Percentiles rank a stretch among this genome's conserved stretches.
Evolutionary conservation across 2,888 invertebrate species (phyloP).

Genomic region (Melinopterus prodromus): DNA sequence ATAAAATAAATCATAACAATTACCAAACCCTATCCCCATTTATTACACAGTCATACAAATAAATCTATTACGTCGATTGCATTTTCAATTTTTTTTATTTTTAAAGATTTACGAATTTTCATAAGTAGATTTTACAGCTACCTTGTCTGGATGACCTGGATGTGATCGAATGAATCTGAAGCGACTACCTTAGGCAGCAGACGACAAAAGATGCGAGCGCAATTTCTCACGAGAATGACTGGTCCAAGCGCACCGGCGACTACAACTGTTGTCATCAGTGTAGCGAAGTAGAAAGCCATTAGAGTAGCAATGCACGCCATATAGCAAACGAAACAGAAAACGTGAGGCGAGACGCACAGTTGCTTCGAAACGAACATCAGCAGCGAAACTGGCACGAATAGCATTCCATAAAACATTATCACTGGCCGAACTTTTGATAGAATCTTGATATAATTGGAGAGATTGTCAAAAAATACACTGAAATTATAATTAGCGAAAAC

Average conservation of each 20-base stretch:
- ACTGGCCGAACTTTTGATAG: neutral
- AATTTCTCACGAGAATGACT: neutral
- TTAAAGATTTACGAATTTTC: too few relatives aligned
- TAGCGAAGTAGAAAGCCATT: constrained; percentile 7
- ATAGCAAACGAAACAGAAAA: constrained; percentile 11
- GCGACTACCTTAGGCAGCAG: neutral
- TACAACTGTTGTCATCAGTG: neutral
- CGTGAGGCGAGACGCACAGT: neutral
- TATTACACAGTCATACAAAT: too few relatives aligned
- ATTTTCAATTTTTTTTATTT: too few relatives aligned
- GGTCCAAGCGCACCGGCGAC: neutral
- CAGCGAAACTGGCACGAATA: constrained; percentile 13
- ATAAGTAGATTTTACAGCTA: too few relatives aligned
- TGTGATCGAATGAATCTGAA: neutral
- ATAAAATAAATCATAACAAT: too few relatives aligned
- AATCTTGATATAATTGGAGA: neutral
- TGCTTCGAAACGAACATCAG: constrained; percentile 7
- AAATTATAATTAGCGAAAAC: neutral
- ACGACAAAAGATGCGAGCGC: neutral
- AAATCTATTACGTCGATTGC: too few relatives aligned
- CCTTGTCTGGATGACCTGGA: neutral
- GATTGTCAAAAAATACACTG: neutral
- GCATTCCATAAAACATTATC: neutral
- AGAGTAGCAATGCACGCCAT: neutral
- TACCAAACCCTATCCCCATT: too few relatives aligned